Percentiles rank a stretch among this genome's conserved stretches.
Conservation (phyloP, 2,888 invertebrate species). For the Mythimna albipuncta region DNA sequence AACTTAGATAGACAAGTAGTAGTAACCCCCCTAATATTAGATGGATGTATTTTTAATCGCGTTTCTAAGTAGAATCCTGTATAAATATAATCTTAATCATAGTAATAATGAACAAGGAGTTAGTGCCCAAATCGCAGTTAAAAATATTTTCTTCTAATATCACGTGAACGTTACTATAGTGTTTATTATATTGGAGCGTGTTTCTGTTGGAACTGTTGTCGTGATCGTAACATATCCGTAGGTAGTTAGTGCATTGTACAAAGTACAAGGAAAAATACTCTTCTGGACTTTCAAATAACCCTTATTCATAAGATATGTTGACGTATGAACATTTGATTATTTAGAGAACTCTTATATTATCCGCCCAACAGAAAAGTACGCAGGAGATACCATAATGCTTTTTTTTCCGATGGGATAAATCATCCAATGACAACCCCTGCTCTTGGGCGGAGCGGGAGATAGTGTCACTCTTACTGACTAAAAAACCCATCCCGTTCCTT, state of each 20-base stretch:
- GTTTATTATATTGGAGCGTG: conserved; percentile 16
- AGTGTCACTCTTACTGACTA: too few relatives aligned
- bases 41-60: conserved; percentile 62
- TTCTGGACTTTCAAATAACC: conserved; percentile 18
- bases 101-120: conserved; percentile 26
- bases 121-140: conserved; percentile 41
- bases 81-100: conserved; percentile 29
- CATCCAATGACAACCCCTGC: too few relatives aligned
- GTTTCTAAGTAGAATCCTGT: conserved; percentile 42
- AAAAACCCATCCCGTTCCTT: too few relatives aligned
- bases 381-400: too few relatives aligned
- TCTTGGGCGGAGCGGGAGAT: too few relatives aligned
- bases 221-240: conserved; percentile 58
- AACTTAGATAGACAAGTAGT: conserved; percentile 35
- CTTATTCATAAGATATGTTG: conserved; percentile 34
- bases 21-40: conserved; percentile 43
- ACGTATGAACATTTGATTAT: conserved; percentile 1
- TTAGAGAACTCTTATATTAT: not conserved
- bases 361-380: too few relatives aligned
- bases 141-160: conserved; percentile 60
- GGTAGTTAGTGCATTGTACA: conserved; percentile 52
- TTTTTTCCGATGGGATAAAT: too few relatives aligned
- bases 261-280: conserved; percentile 52
- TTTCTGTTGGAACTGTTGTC: conserved; percentile 37
- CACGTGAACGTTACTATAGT: conserved; percentile 20